Conservation (phyloP, 2,888 invertebrate species). For the Eilema griseolum region DNA sequence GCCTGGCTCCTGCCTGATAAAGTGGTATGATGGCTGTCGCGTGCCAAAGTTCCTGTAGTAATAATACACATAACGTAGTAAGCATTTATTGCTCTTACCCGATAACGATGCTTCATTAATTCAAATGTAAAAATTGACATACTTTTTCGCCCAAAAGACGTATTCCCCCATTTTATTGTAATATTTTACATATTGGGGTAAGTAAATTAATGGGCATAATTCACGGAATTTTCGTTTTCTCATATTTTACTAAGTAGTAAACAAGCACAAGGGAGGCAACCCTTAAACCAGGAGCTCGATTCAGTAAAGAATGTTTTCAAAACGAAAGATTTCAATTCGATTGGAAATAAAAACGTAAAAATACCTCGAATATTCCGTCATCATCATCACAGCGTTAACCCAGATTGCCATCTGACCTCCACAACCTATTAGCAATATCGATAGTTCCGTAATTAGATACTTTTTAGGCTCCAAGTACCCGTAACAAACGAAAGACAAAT, state of each 20-base stretch:
- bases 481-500: no score
- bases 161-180: conserved; percentile 16
- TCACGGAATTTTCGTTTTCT: conserved; percentile 28
- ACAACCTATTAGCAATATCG: no score
- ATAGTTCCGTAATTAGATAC: no score
- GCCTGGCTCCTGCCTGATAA: not conserved
- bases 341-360: not conserved
- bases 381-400: no score
- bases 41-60: not conserved
- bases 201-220: conserved; percentile 31
- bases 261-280: not conserved
- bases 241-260: not conserved
- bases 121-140: conserved; percentile 30
- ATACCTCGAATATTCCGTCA: no score
- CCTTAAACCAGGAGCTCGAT: not conserved
- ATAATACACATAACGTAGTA: not conserved
- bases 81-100: conserved; percentile 5
- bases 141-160: conserved; percentile 24
- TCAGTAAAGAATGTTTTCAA: not conserved
- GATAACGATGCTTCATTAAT: conserved; percentile 14
- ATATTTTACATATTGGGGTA: conserved; percentile 15
- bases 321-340: not conserved
- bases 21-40: conserved; percentile 2
- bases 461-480: no score
- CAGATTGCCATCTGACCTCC: no score